phyloP scores from a whole-genome alignment of 1,140 invertebrate genomes.

The Calliopsis andreniformis region DNA sequence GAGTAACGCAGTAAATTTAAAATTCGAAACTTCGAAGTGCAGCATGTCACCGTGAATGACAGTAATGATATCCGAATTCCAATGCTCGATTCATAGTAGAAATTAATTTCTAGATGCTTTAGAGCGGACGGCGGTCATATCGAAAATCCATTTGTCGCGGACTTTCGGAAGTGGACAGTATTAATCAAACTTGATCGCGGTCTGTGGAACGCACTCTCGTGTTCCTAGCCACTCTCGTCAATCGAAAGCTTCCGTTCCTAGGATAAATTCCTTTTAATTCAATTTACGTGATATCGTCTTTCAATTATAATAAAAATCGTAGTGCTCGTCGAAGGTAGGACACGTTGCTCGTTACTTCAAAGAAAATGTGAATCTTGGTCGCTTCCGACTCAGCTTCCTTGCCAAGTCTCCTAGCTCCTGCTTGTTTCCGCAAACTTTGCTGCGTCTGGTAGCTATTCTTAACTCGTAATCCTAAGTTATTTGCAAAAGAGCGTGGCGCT shows the following conservation, averaged over 20 bases:
- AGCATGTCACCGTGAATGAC: not conserved
- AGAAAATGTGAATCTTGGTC: constrained; percentile 5
- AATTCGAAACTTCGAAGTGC: too few relatives aligned
- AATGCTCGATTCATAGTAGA: not conserved
- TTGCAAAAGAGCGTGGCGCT: not conserved
- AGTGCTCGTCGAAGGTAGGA: not conserved
- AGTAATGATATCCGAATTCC: not conserved
- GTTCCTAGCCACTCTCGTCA: constrained; percentile 5
- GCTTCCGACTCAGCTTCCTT: constrained; percentile 8
- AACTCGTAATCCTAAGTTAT: constrained; percentile 40
- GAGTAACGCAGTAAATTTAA: too few relatives aligned
- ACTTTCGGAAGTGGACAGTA: constrained; percentile 28
- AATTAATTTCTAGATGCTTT: constrained; percentile 22
- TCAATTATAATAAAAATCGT: constrained; percentile 27
- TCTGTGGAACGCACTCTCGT: not conserved
- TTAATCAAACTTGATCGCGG: constrained; percentile 34
- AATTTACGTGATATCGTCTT: not conserved
- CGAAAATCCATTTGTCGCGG: constrained; percentile 36
- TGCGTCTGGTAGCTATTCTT: not conserved
- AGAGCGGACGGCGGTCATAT: constrained; percentile 4
- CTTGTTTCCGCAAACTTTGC: constrained; percentile 15
- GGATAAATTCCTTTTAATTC: not conserved
- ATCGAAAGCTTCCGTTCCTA: constrained; percentile 14
- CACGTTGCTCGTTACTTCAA: constrained; percentile 3
- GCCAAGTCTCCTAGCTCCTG: constrained; percentile 11